phyloP scores from a whole-genome alignment of 2,888 invertebrate species.

The Cephus spinipes region DNA sequence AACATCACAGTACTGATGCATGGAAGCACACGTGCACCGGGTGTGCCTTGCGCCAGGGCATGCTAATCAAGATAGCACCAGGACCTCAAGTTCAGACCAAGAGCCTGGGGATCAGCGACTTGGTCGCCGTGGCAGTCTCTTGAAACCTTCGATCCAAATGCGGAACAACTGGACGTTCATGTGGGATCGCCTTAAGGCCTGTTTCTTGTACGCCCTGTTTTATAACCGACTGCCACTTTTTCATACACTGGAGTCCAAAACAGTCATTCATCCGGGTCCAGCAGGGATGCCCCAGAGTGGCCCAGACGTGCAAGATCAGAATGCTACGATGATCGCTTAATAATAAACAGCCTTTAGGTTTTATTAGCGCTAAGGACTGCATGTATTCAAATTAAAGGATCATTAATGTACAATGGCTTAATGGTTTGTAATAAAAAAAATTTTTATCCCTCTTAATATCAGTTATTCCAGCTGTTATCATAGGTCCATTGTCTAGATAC shows the following conservation, averaged over 20 bases:
- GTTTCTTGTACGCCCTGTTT: background rate
- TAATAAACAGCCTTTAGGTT: too few relatives aligned
- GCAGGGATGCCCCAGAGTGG: background rate
- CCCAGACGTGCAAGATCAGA: too few relatives aligned
- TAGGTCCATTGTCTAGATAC: too few relatives aligned
- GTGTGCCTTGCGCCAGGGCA: constrained; percentile 49
- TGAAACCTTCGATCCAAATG: background rate
- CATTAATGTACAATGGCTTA: too few relatives aligned
- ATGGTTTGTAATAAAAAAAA: too few relatives aligned
- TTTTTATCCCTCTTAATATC: too few relatives aligned
- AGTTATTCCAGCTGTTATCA: too few relatives aligned
- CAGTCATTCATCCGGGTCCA: constrained; percentile 13
- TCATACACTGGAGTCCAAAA: background rate
- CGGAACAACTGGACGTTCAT: background rate
- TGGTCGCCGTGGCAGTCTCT: too few relatives aligned
- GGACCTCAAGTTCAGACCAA: background rate
- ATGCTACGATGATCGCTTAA: too few relatives aligned
- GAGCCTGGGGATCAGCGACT: background rate
- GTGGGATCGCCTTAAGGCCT: background rate
- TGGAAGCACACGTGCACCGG: constrained; percentile 36
- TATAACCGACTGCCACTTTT: background rate
- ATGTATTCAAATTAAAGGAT: too few relatives aligned
- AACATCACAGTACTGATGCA: too few relatives aligned
- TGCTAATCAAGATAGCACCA: constrained; percentile 42
- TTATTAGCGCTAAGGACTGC: too few relatives aligned